These are phyloP conservation scores for Spea bombifrons DNA, from an alignment of 2,113 vertebrate genomes.

Conservation along the genomic window DNA sequence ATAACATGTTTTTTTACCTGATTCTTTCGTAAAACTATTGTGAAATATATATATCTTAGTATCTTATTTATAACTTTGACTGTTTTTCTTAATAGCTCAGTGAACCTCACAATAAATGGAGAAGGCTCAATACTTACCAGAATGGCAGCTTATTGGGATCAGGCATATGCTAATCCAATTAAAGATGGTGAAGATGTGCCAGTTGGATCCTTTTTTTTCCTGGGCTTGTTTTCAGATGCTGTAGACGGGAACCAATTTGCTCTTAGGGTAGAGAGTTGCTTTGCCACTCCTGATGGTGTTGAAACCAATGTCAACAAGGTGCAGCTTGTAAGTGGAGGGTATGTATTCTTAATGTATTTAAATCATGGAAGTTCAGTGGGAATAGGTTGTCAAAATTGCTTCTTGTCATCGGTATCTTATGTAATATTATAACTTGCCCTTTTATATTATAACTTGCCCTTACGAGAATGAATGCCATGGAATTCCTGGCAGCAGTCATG, in stretches of 20 bases:
- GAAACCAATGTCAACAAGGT: constrained; percentile 32
- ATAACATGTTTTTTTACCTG: no score
- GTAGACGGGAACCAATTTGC: constrained; percentile 6
- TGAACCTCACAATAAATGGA: constrained; percentile 23
- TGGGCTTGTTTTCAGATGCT: constrained; percentile 7
- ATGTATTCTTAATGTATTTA: not conserved
- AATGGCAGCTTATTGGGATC: constrained; percentile 31
- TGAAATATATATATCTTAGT: no score
- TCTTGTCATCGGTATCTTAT: no score
- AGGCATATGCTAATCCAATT: not conserved
- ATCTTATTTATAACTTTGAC: not conserved
- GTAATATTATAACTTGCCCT: no score
- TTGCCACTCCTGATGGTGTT: constrained; percentile 28
- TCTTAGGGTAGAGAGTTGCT: constrained; percentile 20
- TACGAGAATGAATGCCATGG: no score
- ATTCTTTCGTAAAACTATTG: no score
- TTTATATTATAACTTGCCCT: no score
- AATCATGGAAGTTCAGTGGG: not conserved
- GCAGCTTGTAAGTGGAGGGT: constrained; percentile 23
- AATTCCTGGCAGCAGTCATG: no score
- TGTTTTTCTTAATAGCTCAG: constrained; percentile 1
- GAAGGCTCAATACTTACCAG: not conserved
- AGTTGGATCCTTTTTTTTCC: constrained; percentile 10
- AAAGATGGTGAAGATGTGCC: not conserved
- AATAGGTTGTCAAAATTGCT: no score